Percentiles rank a stretch among this genome's conserved stretches.
phyloP scores from a whole-genome alignment of 1,140 invertebrate species.

The Drosophila dunni region DNA sequence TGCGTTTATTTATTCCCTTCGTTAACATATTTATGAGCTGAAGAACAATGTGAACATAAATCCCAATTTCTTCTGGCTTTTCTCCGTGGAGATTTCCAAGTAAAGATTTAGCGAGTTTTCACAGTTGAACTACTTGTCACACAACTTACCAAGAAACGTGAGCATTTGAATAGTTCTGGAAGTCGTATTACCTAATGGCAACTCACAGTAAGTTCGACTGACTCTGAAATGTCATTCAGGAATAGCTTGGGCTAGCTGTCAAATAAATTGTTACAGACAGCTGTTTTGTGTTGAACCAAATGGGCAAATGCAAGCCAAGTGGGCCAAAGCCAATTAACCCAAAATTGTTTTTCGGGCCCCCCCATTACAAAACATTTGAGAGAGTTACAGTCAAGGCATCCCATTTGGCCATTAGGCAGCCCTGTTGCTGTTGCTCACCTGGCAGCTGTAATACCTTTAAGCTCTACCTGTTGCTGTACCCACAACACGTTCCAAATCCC shows the following conservation, averaged over 20 bases:
- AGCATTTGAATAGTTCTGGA: slow-evolving; percentile 4
- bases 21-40: no score
- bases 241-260: slow-evolving; percentile 15
- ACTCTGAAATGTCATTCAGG: slow-evolving; percentile 17
- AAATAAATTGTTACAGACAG: slow-evolving; percentile 35
- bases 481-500: slow-evolving; percentile 25
- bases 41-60: background rate
- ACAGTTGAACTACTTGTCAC: background rate
- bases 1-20: no score
- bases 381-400: slow-evolving; percentile 18
- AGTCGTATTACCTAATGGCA: slow-evolving; percentile 15
- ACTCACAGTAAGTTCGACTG: background rate
- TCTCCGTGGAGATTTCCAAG: background rate
- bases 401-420: slow-evolving; percentile 40
- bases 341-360: slow-evolving; percentile 38
- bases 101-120: background rate
- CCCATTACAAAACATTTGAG: slow-evolving; percentile 14
- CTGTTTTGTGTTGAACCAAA: slow-evolving; percentile 25
- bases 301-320: slow-evolving; percentile 18
- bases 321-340: slow-evolving; percentile 53
- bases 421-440: slow-evolving; percentile 29
- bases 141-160: slow-evolving; percentile 6
- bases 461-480: slow-evolving; percentile 16
- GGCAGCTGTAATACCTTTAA: slow-evolving; percentile 38
- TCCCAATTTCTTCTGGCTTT: background rate